These are phyloP conservation scores for Ageneiosus marmoratus DNA, from an alignment of 2,113 vertebrate genomes.

Conservation along the genomic window DNA sequence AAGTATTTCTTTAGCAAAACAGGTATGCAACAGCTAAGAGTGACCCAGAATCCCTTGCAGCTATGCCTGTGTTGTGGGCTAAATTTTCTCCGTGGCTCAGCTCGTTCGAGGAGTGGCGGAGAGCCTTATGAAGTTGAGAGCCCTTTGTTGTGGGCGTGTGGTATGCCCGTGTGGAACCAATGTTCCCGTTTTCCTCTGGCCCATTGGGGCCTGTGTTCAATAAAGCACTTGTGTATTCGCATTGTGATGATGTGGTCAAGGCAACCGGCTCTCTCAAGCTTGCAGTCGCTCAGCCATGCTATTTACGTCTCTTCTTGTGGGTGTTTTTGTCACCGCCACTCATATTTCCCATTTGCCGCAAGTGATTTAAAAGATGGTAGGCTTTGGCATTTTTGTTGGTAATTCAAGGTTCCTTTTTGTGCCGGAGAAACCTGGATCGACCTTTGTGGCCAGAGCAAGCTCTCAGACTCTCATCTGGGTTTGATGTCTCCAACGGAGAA, in stretches of 20 bases:
- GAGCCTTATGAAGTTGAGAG: slow-evolving; percentile 72
- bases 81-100: slow-evolving; percentile 78
- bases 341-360: slow-evolving; percentile 63
- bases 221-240: slow-evolving; percentile 87
- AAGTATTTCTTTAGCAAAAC: slow-evolving; percentile 7
- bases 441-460: slow-evolving; percentile 10
- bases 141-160: slow-evolving; percentile 88
- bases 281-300: slow-evolving; percentile 83
- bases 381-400: slow-evolving; percentile 56
- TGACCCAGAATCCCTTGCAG: slow-evolving; percentile 24
- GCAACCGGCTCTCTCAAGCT: slow-evolving; percentile 83
- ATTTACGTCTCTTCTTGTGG: slow-evolving; percentile 66
- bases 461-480: slow-evolving; percentile 41
- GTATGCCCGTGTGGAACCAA: slow-evolving; percentile 84
- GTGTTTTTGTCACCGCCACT: slow-evolving; percentile 64
- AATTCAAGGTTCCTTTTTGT: slow-evolving; percentile 54
- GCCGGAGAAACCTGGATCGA: slow-evolving; percentile 50
- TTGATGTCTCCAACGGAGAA: slow-evolving; percentile 27
- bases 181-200: slow-evolving; percentile 75
- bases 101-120: slow-evolving; percentile 71
- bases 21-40: slow-evolving; percentile 37
- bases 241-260: slow-evolving; percentile 93
- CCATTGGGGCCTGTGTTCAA: slow-evolving; percentile 89
- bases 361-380: slow-evolving; percentile 59
- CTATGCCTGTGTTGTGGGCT: slow-evolving; percentile 49